phyloP scores from a whole-genome alignment of 1,140 invertebrate species.

The Rhyacophila brunnea region DNA sequence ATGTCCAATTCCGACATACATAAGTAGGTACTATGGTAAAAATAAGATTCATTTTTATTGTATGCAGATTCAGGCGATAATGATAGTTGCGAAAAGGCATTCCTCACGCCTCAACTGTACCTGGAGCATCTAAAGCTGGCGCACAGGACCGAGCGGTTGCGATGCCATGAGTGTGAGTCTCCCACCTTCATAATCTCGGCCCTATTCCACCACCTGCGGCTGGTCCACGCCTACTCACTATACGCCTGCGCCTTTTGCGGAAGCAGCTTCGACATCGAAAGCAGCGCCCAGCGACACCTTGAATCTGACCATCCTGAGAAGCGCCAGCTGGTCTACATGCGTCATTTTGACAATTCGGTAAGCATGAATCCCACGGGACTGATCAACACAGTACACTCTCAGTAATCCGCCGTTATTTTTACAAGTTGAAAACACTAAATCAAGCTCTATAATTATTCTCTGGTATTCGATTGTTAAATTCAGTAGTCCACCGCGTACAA shows the following conservation, averaged over 20 bases:
- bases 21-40: no score
- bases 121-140: background rate
- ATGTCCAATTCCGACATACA: no score
- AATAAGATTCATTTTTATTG: no score
- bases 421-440: no score
- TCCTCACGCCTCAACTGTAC: background rate
- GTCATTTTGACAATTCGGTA: background rate
- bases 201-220: constrained; percentile 36
- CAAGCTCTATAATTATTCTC: no score
- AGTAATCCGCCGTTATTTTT: no score
- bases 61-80: no score
- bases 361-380: background rate
- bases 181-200: background rate
- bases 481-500: no score
- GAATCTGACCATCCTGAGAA: constrained; percentile 57
- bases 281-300: constrained; percentile 60
- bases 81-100: background rate
- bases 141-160: background rate
- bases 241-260: constrained; percentile 50
- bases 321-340: constrained; percentile 47
- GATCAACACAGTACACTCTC: no score
- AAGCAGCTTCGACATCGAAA: constrained; percentile 44
- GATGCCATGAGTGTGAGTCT: background rate
- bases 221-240: constrained; percentile 40
- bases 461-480: no score